Evolutionary conservation across 30 jellyfish, hydroid and myxozoan genomes (phyloP).

Genomic region (Morbakka virulenta): DNA sequence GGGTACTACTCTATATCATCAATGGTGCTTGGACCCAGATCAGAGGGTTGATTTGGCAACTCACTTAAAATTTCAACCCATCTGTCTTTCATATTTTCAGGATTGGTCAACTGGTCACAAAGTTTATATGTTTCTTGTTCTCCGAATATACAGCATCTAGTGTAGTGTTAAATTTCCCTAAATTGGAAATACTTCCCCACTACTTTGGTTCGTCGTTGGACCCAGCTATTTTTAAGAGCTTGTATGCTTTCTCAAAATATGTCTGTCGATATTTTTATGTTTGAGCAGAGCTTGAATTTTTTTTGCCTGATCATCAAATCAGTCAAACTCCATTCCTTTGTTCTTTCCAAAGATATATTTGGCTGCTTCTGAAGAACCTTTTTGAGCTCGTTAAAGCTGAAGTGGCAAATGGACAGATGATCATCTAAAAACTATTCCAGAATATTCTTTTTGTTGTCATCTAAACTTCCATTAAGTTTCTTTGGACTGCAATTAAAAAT

Average conservation of each 20-base stretch:
- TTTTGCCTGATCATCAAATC: too few species aligned
- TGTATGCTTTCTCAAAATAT: conserved; percentile 7
- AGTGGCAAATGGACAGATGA: conserved; percentile 4
- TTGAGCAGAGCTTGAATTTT: too few species aligned
- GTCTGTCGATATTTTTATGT: conserved; percentile 22
- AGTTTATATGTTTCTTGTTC: conserved; percentile 31
- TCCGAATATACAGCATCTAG: too few species aligned
- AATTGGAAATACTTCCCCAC: conserved; percentile 46
- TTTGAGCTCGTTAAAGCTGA: conserved; percentile 23
- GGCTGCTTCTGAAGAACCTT: conserved; percentile 17
- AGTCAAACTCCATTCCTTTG: too few species aligned
- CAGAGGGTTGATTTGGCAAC: conserved; percentile 39
- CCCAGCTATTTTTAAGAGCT: conserved; percentile 42
- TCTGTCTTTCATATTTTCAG: conserved; percentile 43
- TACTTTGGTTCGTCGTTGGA: conserved; percentile 39
- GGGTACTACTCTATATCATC: too few species aligned
- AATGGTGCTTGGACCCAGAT: conserved; percentile 6
- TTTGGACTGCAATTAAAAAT: too few species aligned
- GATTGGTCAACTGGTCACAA: conserved; percentile 34
- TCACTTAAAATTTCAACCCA: conserved; percentile 51
- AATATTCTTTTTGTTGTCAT: neutral
- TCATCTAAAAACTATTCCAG: conserved; percentile 15
- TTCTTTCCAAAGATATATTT: too few species aligned
- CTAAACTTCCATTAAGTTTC: conserved; percentile 4
- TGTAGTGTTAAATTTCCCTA: too few species aligned